Conservation (phyloP, 1,140 invertebrate genomes). For the Pemphigus obesinymphae region DNA sequence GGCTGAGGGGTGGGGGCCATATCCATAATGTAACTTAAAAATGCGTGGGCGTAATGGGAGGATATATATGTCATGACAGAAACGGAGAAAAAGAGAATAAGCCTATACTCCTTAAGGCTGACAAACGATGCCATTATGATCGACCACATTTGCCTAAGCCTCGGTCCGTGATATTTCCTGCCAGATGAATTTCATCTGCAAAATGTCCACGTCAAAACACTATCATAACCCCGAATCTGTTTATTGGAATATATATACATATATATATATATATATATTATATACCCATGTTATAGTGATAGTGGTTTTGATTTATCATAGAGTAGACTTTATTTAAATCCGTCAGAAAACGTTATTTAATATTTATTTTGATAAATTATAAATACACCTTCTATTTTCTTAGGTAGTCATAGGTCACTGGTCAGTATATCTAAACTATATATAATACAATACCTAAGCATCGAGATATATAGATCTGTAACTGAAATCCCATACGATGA, state of each 20-base stretch:
- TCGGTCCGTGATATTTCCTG: background rate
- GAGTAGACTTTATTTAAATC: background rate
- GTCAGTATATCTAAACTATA: too few relatives aligned
- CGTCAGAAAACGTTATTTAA: too few relatives aligned
- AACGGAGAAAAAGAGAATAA: background rate
- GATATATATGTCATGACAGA: background rate
- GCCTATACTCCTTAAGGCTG: slow-evolving; percentile 26
- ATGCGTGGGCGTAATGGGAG: background rate
- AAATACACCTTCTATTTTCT: too few relatives aligned
- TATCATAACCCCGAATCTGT: background rate
- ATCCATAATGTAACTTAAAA: slow-evolving; percentile 18
- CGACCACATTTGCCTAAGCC: slow-evolving; percentile 26
- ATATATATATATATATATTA: too few relatives aligned
- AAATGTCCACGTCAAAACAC: slow-evolving; percentile 23
- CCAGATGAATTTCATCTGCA: background rate
- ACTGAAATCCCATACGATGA: too few relatives aligned
- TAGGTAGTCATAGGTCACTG: too few relatives aligned
- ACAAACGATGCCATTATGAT: slow-evolving; percentile 27
- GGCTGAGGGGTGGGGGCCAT: background rate
- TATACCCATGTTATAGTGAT: too few relatives aligned
- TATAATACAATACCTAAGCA: too few relatives aligned
- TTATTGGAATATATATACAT: background rate
- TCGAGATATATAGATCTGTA: too few relatives aligned
- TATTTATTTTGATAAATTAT: too few relatives aligned
- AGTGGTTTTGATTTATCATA: background rate